phyloP scores from a whole-genome alignment of 2,797 vertebrate genomes.

The Sphenodon punctatus region DNA sequence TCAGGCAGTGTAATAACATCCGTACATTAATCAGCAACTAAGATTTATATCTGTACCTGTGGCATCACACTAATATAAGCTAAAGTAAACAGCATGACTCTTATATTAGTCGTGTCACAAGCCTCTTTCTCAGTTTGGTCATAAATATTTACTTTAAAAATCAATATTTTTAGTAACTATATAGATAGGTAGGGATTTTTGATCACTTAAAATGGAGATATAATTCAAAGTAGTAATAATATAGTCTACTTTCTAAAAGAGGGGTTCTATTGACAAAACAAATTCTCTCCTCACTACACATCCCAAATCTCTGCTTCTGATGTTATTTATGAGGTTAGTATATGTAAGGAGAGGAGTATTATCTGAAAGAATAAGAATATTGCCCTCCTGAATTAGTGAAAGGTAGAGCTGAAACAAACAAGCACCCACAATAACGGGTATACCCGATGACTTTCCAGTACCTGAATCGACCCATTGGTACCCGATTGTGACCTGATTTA shows the following conservation, averaged over 20 bases:
- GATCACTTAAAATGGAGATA: neutral
- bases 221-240: conserved; percentile 59
- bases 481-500: too few relatives aligned
- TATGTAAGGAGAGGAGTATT: neutral
- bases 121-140: conserved; percentile 45
- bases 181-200: conserved; percentile 56
- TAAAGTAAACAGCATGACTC: conserved; percentile 65
- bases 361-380: too few relatives aligned
- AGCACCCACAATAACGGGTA: too few relatives aligned
- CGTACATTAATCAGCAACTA: conserved; percentile 84
- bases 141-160: conserved; percentile 54
- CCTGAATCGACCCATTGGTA: too few relatives aligned
- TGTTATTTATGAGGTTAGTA: conserved; percentile 50
- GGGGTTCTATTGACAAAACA: conserved; percentile 47
- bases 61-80: conserved; percentile 53
- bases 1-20: conserved; percentile 76
- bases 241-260: conserved; percentile 67
- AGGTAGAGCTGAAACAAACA: too few relatives aligned
- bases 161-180: conserved; percentile 39
- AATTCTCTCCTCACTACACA: conserved; percentile 56
- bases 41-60: conserved; percentile 77
- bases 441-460: too few relatives aligned
- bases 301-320: conserved; percentile 53
- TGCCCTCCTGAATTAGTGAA: too few relatives aligned
- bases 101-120: conserved; percentile 56